Conservation (phyloP, 2,113 vertebrate genomes). For the Hyperopisus bebe region DNA sequence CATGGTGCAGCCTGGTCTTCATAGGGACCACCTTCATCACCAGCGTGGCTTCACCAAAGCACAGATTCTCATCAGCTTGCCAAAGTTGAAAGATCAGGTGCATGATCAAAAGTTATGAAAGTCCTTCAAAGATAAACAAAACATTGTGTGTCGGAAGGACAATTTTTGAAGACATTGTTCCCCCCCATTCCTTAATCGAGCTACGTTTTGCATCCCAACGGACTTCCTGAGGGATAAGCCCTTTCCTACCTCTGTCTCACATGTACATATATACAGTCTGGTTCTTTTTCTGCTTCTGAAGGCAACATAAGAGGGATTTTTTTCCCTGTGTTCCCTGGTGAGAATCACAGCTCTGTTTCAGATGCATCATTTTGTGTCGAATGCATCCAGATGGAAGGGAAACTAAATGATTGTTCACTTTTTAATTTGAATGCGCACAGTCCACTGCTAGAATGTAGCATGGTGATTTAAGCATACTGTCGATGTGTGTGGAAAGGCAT, state of each 20-base stretch:
- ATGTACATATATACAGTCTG: not conserved
- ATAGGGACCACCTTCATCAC: not conserved
- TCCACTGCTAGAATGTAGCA: not conserved
- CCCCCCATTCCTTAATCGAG: not conserved
- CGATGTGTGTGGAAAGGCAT: not conserved
- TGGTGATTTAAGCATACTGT: not conserved
- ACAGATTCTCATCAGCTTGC: not conserved
- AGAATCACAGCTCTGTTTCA: not conserved
- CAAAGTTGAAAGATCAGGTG: not conserved
- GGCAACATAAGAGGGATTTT: not conserved
- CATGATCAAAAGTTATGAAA: not conserved
- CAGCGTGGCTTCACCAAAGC: not conserved
- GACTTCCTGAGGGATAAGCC: not conserved
- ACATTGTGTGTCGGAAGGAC: not conserved
- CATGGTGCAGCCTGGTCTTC: not conserved
- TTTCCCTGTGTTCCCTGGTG: not conserved
- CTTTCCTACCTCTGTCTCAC: not conserved
- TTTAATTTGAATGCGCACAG: not conserved
- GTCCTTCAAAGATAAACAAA: not conserved
- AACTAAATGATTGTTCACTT: not conserved
- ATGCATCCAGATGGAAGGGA: not conserved
- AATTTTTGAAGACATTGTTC: not conserved
- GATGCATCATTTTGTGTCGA: not conserved
- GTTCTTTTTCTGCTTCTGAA: not conserved
- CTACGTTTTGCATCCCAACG: not conserved